Evolutionary conservation across 2,113 vertebrate species (phyloP).

Genomic region (Dryoscopus gambensis): DNA sequence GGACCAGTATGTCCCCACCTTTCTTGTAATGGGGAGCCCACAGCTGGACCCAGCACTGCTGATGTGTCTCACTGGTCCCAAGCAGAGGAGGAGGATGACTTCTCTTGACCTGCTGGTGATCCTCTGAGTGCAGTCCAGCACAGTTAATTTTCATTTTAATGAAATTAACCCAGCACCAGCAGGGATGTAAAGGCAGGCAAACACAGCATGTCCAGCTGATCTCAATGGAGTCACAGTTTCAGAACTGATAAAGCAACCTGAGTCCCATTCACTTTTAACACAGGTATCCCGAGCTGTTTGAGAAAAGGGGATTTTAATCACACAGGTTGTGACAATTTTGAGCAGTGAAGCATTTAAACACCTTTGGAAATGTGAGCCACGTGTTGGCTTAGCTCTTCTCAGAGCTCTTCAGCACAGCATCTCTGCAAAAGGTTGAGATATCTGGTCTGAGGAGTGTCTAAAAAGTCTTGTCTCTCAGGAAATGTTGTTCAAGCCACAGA

Average conservation of each 20-base stretch:
- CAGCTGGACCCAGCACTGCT: not conserved
- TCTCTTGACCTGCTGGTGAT: not conserved
- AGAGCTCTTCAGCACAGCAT: not conserved
- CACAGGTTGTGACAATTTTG: not conserved
- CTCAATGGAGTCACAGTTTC: not conserved
- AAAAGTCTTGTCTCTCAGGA: not conserved
- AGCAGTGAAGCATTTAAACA: not conserved
- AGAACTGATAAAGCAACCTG: not conserved
- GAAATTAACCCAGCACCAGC: not conserved
- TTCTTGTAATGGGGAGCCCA: not conserved
- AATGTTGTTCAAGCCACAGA: not conserved
- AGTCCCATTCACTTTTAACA: not conserved
- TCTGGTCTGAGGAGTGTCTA: not conserved
- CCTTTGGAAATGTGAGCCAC: not conserved
- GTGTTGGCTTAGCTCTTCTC: not conserved
- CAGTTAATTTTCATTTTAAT: not conserved
- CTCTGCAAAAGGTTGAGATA: not conserved
- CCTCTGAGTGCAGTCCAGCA: not conserved
- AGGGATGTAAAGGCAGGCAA: not conserved
- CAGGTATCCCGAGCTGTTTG: not conserved
- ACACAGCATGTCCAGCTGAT: not conserved
- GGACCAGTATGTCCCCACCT: not conserved
- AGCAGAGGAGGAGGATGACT: not conserved
- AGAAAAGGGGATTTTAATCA: conserved; percentile 7
- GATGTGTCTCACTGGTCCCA: not conserved